Base-by-base conservation (phyloP, 1,140 invertebrate species). In the Platyscapa corneri region DNA sequence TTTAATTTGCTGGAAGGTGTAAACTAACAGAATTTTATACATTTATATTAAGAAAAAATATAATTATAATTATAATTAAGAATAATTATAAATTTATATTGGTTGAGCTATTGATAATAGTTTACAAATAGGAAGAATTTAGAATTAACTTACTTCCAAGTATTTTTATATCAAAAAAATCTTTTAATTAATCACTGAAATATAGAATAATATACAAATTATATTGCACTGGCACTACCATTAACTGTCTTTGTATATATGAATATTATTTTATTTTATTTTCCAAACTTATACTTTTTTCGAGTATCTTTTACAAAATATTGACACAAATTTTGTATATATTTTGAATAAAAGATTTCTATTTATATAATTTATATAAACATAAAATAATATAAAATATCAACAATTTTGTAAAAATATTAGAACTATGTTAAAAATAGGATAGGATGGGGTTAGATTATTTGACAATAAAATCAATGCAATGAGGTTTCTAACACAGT, bases 161-260 rank as follows among this genome's bases (percentile, higher is more conserved):
- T 74, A 80, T 89, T 90, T 90, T 90, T 90, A 83, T 90, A 89
- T 60, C 49, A 82, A 87, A 79, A 84, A 67, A 80, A 86, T n/a
- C 86, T 86, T 88, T 82, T 70, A 76, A 85, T 80, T 10, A 76
- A 60, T 39, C 37, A 39, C 46, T 42, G 75, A 49, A 70, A 46
- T 86, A 70, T 60, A 82, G 72, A 56, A 86, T 70, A 64, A 67
- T 82, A 56, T 86, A 70, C 60, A 86, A 42, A 78, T 82, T 42
- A 27, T 75, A 85, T 37, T 56, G 27, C 10, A 74, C 46, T 42
- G 7, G 65, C 74, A 80, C 83, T 85, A 65, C 27, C 60, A 34
- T 64, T 60, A 53, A 64, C 67, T 85, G 80, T 46, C 18, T 74
- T 67, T 85, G 60, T 53, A 79, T 30, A 60, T 72, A 67, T 6